Evolutionary conservation across 2,113 vertebrate species (phyloP).

Genomic region (Zosterops hypoxanthus): DNA sequence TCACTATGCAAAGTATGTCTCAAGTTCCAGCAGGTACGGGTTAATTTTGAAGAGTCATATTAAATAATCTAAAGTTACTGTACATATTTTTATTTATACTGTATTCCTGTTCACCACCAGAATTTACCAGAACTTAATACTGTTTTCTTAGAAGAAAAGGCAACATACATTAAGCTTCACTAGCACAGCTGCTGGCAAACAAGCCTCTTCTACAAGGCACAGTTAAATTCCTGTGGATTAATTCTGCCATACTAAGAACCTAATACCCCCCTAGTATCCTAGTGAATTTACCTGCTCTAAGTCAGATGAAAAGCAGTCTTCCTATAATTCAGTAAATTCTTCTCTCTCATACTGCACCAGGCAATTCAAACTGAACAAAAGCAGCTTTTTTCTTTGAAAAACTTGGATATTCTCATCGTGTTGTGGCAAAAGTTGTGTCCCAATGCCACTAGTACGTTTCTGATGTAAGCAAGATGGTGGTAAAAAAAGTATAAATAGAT

Average conservation of each 20-base stretch:
- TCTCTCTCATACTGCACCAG: background rate
- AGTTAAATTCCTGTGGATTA: background rate
- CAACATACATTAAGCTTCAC: background rate
- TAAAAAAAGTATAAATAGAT: background rate
- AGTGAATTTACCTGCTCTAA: background rate
- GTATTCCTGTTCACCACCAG: background rate
- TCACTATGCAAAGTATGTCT: background rate
- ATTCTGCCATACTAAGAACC: background rate
- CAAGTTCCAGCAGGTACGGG: background rate
- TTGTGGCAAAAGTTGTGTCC: background rate
- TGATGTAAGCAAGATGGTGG: background rate
- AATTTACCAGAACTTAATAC: background rate
- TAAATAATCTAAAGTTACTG: background rate
- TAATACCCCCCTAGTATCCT: background rate
- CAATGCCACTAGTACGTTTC: background rate
- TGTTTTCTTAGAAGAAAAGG: background rate
- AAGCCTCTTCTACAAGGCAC: background rate
- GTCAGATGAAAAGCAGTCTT: background rate
- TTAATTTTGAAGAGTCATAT: background rate
- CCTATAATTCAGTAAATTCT: background rate
- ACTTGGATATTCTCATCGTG: background rate
- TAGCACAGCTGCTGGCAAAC: background rate
- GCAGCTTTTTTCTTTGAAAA: background rate
- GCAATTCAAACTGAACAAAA: background rate
- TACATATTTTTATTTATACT: conserved; percentile 4